A percentile compares a stretch with the other conserved stretches of the same genome.
Conservation (phyloP, 2,888 invertebrate species). For the Piscicola geometra region DNA sequence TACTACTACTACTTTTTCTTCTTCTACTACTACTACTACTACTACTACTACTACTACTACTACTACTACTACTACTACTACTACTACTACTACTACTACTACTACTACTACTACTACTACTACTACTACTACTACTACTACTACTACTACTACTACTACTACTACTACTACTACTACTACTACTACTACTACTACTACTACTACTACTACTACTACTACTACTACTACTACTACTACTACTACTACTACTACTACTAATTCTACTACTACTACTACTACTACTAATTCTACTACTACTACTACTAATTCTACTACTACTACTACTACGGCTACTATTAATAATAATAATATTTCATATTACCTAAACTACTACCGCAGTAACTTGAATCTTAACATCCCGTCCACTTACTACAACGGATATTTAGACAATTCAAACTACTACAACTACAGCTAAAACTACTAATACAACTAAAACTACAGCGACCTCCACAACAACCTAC, state of each 20-base stretch:
- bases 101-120: conserved; percentile 19
- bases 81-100: conserved; percentile 17
- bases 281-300: not conserved
- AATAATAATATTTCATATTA: too few relatives aligned
- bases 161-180: conserved; percentile 22
- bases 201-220: conserved; percentile 6
- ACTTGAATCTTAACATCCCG: too few relatives aligned
- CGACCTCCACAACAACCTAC: too few relatives aligned
- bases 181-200: conserved; percentile 22
- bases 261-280: not conserved
- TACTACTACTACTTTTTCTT: too few relatives aligned
- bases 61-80: conserved; percentile 16
- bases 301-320: too few relatives aligned
- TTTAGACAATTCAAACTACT: too few relatives aligned
- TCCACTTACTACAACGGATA: too few relatives aligned
- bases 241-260: not conserved
- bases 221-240: not conserved
- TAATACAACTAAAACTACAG: too few relatives aligned
- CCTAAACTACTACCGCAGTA: too few relatives aligned
- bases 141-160: conserved; percentile 21
- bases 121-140: conserved; percentile 13
- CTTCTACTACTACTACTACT: not conserved
- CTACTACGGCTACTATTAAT: too few relatives aligned
- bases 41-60: conserved; percentile 20
- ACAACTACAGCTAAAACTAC: too few relatives aligned